These are phyloP conservation scores for Strongylocentrotus purpuratus DNA, from an alignment of 35 echinoderm and acorn worm species.

Conservation along the genomic window DNA sequence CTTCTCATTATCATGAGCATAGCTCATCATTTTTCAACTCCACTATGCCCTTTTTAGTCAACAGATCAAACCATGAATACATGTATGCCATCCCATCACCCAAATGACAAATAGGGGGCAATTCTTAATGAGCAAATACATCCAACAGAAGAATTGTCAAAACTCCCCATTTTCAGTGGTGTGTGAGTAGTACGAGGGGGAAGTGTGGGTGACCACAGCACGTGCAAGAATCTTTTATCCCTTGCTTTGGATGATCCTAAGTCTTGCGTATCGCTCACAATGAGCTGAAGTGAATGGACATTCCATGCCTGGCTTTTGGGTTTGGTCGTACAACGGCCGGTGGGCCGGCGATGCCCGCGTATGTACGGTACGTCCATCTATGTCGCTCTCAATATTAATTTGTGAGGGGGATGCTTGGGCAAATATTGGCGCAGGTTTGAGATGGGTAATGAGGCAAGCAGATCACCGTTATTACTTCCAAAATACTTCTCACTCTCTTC, in stretches of 20 bases:
- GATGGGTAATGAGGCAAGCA: conserved; percentile 51
- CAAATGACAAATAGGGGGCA: neutral
- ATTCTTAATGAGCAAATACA: neutral
- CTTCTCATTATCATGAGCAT: neutral
- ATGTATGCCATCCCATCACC: neutral
- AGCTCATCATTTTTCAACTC: neutral
- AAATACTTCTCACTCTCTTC: conserved; percentile 29
- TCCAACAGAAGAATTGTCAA: neutral
- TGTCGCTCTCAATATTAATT: conserved; percentile 43
- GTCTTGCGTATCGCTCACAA: conserved; percentile 1
- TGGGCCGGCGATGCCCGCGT: neutral
- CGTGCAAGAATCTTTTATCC: neutral
- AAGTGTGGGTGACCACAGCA: neutral
- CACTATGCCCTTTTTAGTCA: neutral
- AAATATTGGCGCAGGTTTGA: conserved; percentile 49
- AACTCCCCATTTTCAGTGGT: neutral
- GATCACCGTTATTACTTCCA: conserved; percentile 44
- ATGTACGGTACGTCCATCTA: neutral
- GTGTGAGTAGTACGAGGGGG: neutral
- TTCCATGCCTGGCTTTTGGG: neutral
- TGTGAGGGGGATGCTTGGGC: conserved; percentile 40
- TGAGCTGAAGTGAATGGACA: neutral
- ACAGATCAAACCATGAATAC: neutral
- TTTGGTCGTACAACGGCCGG: neutral
- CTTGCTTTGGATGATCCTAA: neutral